Evolutionary conservation across 2,888 invertebrate species (phyloP), one percentile per base, ranked within the genome.

Genomic region (Leptopterna dolabrata): DNA sequence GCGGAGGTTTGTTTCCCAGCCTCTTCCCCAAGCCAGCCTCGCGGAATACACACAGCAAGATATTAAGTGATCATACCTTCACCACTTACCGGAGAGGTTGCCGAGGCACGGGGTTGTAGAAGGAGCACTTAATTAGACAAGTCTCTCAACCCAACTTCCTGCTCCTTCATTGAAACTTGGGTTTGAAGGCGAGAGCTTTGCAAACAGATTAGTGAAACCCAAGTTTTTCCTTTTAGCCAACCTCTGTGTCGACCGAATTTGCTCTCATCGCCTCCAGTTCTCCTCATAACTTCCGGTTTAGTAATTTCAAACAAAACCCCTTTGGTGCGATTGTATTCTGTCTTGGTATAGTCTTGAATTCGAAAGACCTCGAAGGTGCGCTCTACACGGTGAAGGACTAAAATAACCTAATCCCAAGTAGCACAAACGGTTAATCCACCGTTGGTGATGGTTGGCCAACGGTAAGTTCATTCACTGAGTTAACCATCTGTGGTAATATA

Each of bases 41-140:
- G 78, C 45, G 85, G 85, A 47, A 85, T 85, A 85, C 73, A 85
- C 76, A 76, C 30, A 85, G 85, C 85, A 73, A 71, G 85, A 85
- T 85, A 85, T 85, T 85, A 85, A 85, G 85, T 85, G 85, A 85
- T 85, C 85, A 85, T 85, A 85, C 85, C 85, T 85, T 85, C 73
- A 81, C 81, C 81, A 55, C 81, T 55, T 83, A 83, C 70, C 30
- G 29, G 85, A 76, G 73, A n/a, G 45, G 43, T n/a, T 55, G 41
- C 14, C 16, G 41, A 45, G 85, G 71, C 70, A 41, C 16, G 43
- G 45, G 45, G 85, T 73, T 63, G 70, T 36, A 24, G 70, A 70
- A 36, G 83, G 47, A 73, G 85, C 76, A 85, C 85, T 85, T 85
- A 85, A 85, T 85, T 85, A 85, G 85, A 85, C 85, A 85, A 85